Base-by-base conservation (phyloP, 1,140 invertebrate genomes). In the Plutomurus gul region DNA sequence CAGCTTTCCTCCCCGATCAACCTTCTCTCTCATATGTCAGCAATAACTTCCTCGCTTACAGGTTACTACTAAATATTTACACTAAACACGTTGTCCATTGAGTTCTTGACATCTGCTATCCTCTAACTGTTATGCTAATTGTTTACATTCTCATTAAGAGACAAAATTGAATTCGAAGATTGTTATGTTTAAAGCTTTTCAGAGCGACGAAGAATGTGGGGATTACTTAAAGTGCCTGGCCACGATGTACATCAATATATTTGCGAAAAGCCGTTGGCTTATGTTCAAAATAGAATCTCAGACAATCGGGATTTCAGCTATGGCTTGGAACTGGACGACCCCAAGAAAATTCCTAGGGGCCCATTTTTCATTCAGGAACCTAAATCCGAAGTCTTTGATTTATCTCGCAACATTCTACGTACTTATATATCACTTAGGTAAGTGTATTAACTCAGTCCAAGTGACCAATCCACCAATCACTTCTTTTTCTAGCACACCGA, bases 331-430 rank as follows among this genome's bases (percentile, higher is more conserved):
- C 87, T 92, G 60, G 89, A 88, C 84, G 93, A 98, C 86, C 91
- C 92, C 7, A 89, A 91, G 78, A 91, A 91, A 85, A 91, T 97
- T 82, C 95, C 95, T 0, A 88, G 92, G 83, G 96, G 95, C 0
- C 96, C 96, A 13, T 93, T 91, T 85, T 96, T 98, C 85, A 92
- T 94, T 27, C 91, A 91, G 83, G 93, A 98, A 85, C 96, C 96
- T 0, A 87, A 89, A 25, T 90, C 93, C 85, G 92, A 90, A 25
- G 93, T 94, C 46, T 97, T 94, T 88, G 95, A 97, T 88, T 88
- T 92, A 7, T 91, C 92, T n/a, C 92, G 91, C 85, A 88, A 89
- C 79, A 89, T 88, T 60, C 84, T 91, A 5, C 25, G 56, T 22
- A 75, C 76, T 20, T 83, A 78, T 22, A 75, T 82, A 25, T 75